Conservation (phyloP, 2,888 invertebrate genomes). For the Drosophila multiciliata region DNA sequence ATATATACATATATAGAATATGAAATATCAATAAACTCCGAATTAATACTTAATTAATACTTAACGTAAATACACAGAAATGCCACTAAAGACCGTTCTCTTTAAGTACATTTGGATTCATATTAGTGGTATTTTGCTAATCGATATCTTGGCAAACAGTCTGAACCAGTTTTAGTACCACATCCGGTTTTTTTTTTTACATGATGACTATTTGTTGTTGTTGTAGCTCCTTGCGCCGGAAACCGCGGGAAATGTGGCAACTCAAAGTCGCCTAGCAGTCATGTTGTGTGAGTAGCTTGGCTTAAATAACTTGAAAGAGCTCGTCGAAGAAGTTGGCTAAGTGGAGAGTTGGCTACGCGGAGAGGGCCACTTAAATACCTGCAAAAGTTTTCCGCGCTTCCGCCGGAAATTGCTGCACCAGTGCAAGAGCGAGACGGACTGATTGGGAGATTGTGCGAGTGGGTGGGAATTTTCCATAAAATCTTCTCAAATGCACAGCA, state of each 20-base stretch:
- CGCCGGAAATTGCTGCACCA: slow-evolving; percentile 71
- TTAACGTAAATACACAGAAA: not conserved
- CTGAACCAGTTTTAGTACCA: slow-evolving; percentile 1
- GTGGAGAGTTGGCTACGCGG: slow-evolving; percentile 22
- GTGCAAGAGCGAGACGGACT: slow-evolving; percentile 7
- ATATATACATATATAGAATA: not conserved
- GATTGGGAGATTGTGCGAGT: not conserved
- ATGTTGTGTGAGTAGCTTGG: slow-evolving; percentile 17
- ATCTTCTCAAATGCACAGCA: slow-evolving; percentile 61
- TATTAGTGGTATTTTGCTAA: not conserved
- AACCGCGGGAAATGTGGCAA: slow-evolving; percentile 60
- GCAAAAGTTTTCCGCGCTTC: slow-evolving; percentile 70
- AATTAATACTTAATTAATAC: not conserved
- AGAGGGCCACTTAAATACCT: slow-evolving; percentile 74
- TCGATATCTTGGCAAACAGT: not conserved
- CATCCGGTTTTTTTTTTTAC: not conserved
- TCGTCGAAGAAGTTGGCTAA: slow-evolving; percentile 9
- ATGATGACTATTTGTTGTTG: slow-evolving; percentile 5
- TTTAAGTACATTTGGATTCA: not conserved
- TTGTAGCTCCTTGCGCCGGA: slow-evolving; percentile 42
- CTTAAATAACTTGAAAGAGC: slow-evolving; percentile 24
- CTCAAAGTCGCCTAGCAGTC: slow-evolving; percentile 35
- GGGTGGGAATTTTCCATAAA: slow-evolving; percentile 19
- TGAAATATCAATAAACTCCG: not conserved
- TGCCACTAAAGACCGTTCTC: not conserved